These are phyloP conservation scores for Lepisosteus oculatus DNA, from an alignment of 2,113 vertebrate species.

Conservation along the genomic window DNA sequence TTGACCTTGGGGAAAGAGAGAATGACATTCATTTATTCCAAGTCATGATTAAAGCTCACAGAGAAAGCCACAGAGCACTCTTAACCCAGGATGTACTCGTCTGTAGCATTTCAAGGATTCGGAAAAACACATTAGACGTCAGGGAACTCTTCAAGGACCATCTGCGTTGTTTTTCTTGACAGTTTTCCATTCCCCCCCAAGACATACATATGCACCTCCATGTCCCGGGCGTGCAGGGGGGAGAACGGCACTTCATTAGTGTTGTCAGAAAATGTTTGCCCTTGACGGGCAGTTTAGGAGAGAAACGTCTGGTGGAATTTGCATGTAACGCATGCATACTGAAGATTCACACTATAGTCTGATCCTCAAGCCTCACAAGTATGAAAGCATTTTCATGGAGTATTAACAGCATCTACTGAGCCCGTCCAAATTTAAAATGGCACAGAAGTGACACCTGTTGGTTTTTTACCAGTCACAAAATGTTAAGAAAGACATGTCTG, in stretches of 20 bases:
- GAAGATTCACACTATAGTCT: neutral
- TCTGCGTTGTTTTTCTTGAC: conserved; percentile 2
- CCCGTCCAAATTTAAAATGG: neutral
- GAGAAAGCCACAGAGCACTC: neutral
- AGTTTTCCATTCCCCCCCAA: neutral
- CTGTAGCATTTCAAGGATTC: neutral
- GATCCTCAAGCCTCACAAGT: neutral
- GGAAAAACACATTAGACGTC: neutral
- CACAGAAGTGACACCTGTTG: too few relatives aligned
- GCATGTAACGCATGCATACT: neutral
- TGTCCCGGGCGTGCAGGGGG: neutral
- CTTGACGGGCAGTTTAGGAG: neutral
- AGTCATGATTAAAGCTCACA: neutral
- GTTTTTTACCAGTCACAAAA: too few relatives aligned
- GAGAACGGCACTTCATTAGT: neutral
- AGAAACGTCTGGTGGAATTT: neutral
- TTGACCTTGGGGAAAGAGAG: neutral
- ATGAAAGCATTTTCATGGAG: conserved; percentile 28
- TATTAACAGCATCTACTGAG: conserved; percentile 36
- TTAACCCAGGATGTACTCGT: neutral
- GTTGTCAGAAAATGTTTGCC: neutral
- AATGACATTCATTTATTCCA: neutral
- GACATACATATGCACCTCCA: neutral
- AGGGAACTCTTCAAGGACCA: conserved; percentile 9
- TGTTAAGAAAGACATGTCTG: too few relatives aligned